Conservation (phyloP, 2,113 vertebrate genomes). For the Miniopterus natalensis region DNA sequence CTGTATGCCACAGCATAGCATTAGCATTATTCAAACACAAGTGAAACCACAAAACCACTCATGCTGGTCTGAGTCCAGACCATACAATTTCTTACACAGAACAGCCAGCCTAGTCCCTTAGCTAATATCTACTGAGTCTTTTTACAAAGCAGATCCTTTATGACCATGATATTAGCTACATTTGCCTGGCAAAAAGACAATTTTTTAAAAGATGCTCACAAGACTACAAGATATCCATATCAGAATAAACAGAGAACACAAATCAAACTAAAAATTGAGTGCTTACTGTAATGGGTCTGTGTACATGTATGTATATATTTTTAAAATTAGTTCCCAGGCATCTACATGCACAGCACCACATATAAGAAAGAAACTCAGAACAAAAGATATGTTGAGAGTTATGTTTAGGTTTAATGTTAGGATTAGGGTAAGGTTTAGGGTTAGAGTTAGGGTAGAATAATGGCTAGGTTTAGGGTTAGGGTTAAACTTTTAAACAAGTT, state of each 20-base stretch:
- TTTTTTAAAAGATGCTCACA: slow-evolving; percentile 42
- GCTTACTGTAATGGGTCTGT: not conserved
- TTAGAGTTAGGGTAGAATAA: not conserved
- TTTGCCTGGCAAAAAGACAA: slow-evolving; percentile 31
- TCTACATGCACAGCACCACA: not conserved
- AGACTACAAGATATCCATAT: not conserved
- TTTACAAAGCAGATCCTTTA: too few species aligned
- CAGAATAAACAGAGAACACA: slow-evolving; percentile 14
- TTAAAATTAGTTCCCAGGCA: not conserved
- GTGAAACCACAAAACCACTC: slow-evolving; percentile 62
- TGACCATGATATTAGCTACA: not conserved
- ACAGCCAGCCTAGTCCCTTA: not conserved
- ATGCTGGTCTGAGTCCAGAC: slow-evolving; percentile 22
- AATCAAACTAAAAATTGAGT: slow-evolving; percentile 38
- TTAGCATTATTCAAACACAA: slow-evolving; percentile 51
- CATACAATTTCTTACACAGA: not conserved
- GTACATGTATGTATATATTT: not conserved
- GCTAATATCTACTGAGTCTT: not conserved
- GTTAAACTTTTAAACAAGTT: not conserved
- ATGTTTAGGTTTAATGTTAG: not conserved
- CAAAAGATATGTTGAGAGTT: not conserved
- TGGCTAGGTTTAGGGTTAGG: not conserved
- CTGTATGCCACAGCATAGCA: not conserved
- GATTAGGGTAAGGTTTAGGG: not conserved
- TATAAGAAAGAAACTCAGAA: slow-evolving; percentile 10